These are phyloP conservation scores for Homalodisca vitripennis DNA, from an alignment of 1,140 invertebrate genomes.

Conservation along the genomic window DNA sequence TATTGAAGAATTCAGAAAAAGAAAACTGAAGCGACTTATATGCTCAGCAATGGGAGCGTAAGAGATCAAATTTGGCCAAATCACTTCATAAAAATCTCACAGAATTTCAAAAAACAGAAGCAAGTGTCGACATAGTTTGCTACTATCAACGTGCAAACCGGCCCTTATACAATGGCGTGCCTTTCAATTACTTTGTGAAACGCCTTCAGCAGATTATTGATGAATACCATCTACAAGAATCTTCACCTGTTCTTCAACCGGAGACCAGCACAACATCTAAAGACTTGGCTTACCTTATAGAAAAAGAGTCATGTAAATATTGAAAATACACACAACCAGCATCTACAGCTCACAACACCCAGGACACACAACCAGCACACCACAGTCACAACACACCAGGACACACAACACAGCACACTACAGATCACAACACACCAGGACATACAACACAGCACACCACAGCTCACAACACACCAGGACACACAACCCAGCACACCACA, in stretches of 20 bases:
- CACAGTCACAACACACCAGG: too few species aligned
- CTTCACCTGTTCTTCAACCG: not conserved
- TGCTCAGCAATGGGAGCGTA: constrained; percentile 5
- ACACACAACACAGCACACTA: too few species aligned
- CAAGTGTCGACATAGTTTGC: not conserved
- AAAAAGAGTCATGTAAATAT: too few species aligned
- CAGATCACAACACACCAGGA: too few species aligned
- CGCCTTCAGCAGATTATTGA: not conserved
- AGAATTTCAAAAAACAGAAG: not conserved
- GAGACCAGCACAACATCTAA: not conserved
- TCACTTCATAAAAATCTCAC: not conserved
- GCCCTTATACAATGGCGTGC: not conserved
- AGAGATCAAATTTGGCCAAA: constrained; percentile 2
- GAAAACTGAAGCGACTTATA: constrained; percentile 4
- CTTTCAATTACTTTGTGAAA: constrained; percentile 1
- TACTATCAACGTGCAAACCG: not conserved
- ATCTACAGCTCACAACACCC: too few species aligned
- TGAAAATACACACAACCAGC: too few species aligned
- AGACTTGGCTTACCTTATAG: too few species aligned
- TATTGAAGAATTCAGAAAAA: not conserved
- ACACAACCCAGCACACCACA: too few species aligned
- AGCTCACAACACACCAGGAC: too few species aligned
- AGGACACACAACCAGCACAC: too few species aligned
- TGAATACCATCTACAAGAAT: constrained; percentile 29
- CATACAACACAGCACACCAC: too few species aligned